These are phyloP conservation scores for Ceraclea dissimilis DNA, from an alignment of 2,888 invertebrate genomes.

Conservation along the genomic window DNA sequence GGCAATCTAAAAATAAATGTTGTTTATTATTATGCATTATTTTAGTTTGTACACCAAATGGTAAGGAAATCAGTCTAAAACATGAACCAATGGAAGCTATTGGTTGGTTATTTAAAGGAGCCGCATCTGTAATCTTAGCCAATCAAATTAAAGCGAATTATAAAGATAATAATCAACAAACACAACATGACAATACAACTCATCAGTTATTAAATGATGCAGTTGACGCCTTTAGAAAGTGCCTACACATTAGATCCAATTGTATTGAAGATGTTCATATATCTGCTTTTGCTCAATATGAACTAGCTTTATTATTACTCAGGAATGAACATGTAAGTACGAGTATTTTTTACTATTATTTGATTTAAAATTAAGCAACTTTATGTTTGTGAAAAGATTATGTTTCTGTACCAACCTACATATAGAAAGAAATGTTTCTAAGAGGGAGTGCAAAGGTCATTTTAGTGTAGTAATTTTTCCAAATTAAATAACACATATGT, in stretches of 20 bases:
- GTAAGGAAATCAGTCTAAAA: constrained; percentile 32
- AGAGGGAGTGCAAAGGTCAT: too few relatives aligned
- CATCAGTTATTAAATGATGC: constrained; percentile 30
- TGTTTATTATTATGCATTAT: background rate
- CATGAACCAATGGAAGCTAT: constrained; percentile 51
- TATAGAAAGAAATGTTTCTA: too few relatives aligned
- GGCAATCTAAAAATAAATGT: too few relatives aligned
- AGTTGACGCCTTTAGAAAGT: constrained; percentile 34
- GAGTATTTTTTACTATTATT: background rate
- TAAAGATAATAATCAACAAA: background rate
- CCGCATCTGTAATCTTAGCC: constrained; percentile 39
- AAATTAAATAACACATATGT: too few relatives aligned
- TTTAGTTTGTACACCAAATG: constrained; percentile 26
- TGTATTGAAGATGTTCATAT: constrained; percentile 45
- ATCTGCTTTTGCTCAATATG: constrained; percentile 58
- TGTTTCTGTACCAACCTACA: too few relatives aligned
- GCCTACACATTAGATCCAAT: constrained; percentile 32
- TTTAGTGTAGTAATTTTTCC: too few relatives aligned
- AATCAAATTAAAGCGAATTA: constrained; percentile 17
- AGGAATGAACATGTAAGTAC: constrained; percentile 35
- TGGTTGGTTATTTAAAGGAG: constrained; percentile 45
- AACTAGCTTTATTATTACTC: constrained; percentile 49
- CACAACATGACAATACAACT: constrained; percentile 1
- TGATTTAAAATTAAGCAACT: too few relatives aligned
- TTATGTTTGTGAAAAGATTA: too few relatives aligned